phyloP scores from a whole-genome alignment of 2,113 vertebrate genomes.

The Cochlearius cochlearius region DNA sequence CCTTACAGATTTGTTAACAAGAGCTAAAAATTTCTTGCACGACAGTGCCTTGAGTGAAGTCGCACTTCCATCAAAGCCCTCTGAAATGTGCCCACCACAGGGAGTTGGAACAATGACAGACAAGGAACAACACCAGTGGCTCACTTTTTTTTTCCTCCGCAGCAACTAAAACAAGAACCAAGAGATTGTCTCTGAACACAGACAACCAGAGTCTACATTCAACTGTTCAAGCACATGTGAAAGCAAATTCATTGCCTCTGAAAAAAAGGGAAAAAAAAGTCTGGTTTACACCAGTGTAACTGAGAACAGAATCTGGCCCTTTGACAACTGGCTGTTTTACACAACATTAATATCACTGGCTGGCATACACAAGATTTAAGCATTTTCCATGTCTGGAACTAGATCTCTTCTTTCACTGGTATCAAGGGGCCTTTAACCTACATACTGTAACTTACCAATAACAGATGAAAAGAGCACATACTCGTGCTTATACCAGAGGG shows the following conservation, averaged over 20 bases:
- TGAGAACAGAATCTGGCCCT: slow-evolving; percentile 46
- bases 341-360: slow-evolving; percentile 39
- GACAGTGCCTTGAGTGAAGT: background rate
- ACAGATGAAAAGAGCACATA: slow-evolving; percentile 39
- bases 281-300: slow-evolving; percentile 9
- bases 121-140: background rate
- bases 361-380: slow-evolving; percentile 37
- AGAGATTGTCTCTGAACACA: background rate
- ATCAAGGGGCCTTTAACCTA: slow-evolving; percentile 25
- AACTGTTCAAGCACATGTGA: background rate
- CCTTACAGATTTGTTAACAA: background rate
- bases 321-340: slow-evolving; percentile 28
- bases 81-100: background rate
- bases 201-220: background rate
- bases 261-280: background rate
- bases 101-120: background rate
- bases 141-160: background rate
- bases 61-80: background rate
- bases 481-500: background rate
- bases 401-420: slow-evolving; percentile 14
- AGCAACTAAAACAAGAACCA: background rate
- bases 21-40: background rate
- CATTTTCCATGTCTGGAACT: slow-evolving; percentile 49
- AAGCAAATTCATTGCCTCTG: background rate
- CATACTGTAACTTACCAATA: slow-evolving; percentile 23